Base-by-base conservation (phyloP, 2,797 vertebrate species). In the Limnodromus scolopaceus region DNA sequence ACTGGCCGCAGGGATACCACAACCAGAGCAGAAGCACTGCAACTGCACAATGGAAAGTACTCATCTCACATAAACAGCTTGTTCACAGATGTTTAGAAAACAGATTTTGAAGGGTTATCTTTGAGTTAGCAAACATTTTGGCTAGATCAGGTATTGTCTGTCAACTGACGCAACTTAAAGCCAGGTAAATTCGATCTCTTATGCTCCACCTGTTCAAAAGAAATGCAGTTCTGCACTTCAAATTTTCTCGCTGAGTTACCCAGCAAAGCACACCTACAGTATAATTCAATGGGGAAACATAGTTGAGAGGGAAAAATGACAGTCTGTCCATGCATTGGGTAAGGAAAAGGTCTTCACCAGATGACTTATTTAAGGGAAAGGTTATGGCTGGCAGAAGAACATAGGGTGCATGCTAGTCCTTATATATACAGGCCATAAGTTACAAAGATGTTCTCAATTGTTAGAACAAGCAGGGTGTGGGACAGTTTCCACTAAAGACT, bases 331-430 rank as follows among this genome's bases (percentile, higher is more conserved):
- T 12, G 17, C 27, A 68, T 0, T 10, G 16, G 7, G 46, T 11
- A 93, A 77, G 17, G 32, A 84, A 57, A 55, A 91, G 11, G 9
- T 43, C 78, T 27, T 70, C 51, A 85, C 5, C 38, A 71, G 46
- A 74, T 53, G 23, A 79, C 9, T 38, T 57, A 69, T 10, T 36
- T 54, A 87, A 88, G 19, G 39, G 28, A 84, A 90, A 77, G 12
- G 27, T 23, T 87, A 66, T 8, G 43, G 24, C 41, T 55, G 43
- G 36, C 19, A 41, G 24, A 93, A 80, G 36, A 89, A 61, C 41
- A 34, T 1, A 3, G 20, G 9, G 6, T 68, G 7, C 0, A 70
- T 0, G 46, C 19, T 15, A 83, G 60, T 17, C 46, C 58, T 87
- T 76, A 69, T 20, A 66, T 9, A 27, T 12, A 30, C 1, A 41